Base-by-base conservation (phyloP, 2,113 vertebrate genomes). In the Podarcis raffonei region DNA sequence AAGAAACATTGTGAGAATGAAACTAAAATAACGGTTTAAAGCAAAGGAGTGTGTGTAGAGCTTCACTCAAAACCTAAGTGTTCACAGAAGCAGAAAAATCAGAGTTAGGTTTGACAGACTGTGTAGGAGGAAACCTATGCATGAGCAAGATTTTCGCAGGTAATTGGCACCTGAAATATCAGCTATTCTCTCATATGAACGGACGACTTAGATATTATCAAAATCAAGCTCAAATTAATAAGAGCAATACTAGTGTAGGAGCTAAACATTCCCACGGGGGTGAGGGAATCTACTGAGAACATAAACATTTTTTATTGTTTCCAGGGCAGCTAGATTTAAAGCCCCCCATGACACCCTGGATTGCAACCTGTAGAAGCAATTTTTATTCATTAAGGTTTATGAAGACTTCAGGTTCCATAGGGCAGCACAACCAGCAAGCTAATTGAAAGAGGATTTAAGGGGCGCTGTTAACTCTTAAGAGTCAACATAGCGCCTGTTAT, bases 31-130 rank as follows among this genome's bases (percentile, higher is more conserved):
- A 53, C 27, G 30, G 57, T 76, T 77, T 77, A 66, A 78, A 35
- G 20, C 30, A 77, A 83, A 83, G 18, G 15, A 35, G 53, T 32
- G n/a, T 12, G n/a, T 83, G 62, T 77, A 77, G 32, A 83, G 27
- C 57, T 75, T 83, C 37, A 18, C 7, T 65, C 30, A 42, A 62
- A 77, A 77, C 25, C n/a, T 1, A n/a, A 59, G 68, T 9, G 48
- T 83, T 77, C 59, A 83, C 22, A 53, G 16, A 91, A 79, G 69
- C 91, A 89, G 57, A 92, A 85, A 22, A 91, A 57, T 42, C 42
- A 84, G 22, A 84, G 12, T 62, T 76, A 71, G 1, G 15, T 88
- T 79, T 88, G 81, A 78, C 78, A 83, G 4, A 27, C 62, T 81
- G 22, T 85, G 87, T 42, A 3, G 30, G 91, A 91, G 84, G 85